phyloP scores from a whole-genome alignment of 2,113 vertebrate genomes.

The Podarcis raffonei region DNA sequence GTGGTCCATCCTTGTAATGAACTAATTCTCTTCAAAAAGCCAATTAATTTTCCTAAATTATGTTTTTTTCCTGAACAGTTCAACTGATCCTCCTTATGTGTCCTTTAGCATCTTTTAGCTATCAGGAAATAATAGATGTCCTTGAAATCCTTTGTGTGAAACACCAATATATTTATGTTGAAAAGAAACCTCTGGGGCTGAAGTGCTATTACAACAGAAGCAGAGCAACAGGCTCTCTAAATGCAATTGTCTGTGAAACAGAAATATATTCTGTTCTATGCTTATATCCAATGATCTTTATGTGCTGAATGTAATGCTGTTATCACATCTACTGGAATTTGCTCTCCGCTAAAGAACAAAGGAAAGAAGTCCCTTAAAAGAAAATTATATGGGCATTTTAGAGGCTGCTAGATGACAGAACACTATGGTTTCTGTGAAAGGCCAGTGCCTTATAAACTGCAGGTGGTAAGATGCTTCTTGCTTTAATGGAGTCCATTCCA shows the following conservation, averaged over 20 bases:
- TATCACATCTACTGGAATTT: constrained; percentile 62
- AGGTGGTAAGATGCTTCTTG: neutral
- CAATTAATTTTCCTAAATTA: constrained; percentile 26
- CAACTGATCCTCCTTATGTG: constrained; percentile 30
- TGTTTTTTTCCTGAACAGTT: constrained; percentile 13
- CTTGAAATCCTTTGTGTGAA: constrained; percentile 60
- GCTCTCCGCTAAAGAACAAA: constrained; percentile 44
- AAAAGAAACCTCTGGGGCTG: constrained; percentile 52
- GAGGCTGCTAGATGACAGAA: constrained; percentile 37
- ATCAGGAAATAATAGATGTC: constrained; percentile 53
- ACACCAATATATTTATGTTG: constrained; percentile 56
- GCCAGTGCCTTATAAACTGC: neutral
- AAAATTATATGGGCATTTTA: constrained; percentile 29
- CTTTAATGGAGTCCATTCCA: neutral
- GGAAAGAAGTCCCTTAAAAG: constrained; percentile 46
- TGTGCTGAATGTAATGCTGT: constrained; percentile 55
- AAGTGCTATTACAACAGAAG: constrained; percentile 53
- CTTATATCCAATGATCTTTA: constrained; percentile 62
- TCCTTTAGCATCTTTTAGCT: constrained; percentile 43
- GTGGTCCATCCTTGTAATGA: constrained; percentile 2
- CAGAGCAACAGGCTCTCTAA: constrained; percentile 54
- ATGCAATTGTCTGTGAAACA: constrained; percentile 59
- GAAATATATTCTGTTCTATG: constrained; percentile 53
- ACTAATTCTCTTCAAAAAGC: neutral
- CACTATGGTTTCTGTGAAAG: constrained; percentile 37